phyloP scores from a whole-genome alignment of 2,888 invertebrate species.

The Lasioglossum leucozonium region DNA sequence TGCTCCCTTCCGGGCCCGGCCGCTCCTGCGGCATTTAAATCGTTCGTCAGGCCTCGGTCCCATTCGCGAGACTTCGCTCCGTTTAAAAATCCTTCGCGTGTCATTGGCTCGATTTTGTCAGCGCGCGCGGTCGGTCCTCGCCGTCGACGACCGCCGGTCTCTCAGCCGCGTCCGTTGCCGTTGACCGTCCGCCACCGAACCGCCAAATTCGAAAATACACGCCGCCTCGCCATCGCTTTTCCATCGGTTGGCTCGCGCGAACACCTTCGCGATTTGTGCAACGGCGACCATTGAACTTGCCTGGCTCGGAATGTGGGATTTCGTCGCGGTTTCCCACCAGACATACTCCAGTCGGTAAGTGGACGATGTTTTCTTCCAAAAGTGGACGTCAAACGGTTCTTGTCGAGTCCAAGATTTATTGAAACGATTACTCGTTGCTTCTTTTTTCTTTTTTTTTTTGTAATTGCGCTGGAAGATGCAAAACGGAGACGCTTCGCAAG shows the following conservation, averaged over 20 bases:
- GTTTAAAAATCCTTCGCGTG: constrained; percentile 37
- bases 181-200: constrained; percentile 28
- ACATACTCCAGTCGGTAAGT: constrained; percentile 62
- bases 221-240: constrained; percentile 27
- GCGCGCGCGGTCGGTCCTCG: not conserved
- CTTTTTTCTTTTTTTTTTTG: not conserved
- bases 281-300: constrained; percentile 56
- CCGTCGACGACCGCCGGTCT: constrained; percentile 25
- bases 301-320: constrained; percentile 69
- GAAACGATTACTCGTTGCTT: not conserved
- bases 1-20: constrained; percentile 6
- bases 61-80: constrained; percentile 9
- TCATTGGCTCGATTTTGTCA: constrained; percentile 13
- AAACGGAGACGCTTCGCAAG: not conserved
- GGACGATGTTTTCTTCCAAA: not conserved
- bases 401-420: not conserved
- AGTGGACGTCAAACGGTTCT: not conserved
- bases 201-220: constrained; percentile 36
- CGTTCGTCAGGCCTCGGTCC: constrained; percentile 28
- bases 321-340: constrained; percentile 57
- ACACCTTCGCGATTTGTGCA: constrained; percentile 62
- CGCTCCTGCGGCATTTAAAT: constrained; percentile 52
- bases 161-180: constrained; percentile 7
- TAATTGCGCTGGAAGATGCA: not conserved
- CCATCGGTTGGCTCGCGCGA: constrained; percentile 10